These are phyloP conservation scores for Callospermophilus lateralis DNA, from an alignment of 2,113 vertebrate genomes.

Conservation along the genomic window DNA sequence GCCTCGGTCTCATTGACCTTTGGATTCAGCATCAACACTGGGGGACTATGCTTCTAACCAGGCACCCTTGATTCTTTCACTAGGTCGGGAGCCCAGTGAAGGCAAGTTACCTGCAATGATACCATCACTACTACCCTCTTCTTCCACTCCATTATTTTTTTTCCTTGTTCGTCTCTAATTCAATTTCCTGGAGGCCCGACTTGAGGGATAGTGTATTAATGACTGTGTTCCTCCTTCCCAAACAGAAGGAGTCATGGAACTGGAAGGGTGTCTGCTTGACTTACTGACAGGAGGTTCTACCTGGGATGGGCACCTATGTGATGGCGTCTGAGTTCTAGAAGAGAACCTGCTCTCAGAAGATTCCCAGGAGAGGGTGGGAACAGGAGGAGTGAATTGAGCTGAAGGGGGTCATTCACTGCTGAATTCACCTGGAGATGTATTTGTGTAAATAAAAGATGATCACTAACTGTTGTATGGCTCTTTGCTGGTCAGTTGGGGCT, in stretches of 20 bases:
- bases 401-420: background rate
- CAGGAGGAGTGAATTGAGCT: background rate
- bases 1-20: background rate
- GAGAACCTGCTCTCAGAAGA: background rate
- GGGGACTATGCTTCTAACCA: no score
- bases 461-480: background rate
- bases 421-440: background rate
- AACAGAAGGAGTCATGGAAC: background rate
- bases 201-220: background rate
- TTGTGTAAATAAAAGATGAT: slow-evolving; percentile 69
- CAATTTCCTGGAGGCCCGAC: background rate
- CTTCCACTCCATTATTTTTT: background rate
- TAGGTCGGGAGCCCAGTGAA: background rate
- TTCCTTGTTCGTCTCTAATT: background rate
- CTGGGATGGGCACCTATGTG: background rate
- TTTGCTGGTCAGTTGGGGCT: background rate
- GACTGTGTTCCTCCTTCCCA: background rate
- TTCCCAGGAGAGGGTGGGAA: background rate
- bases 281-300: background rate
- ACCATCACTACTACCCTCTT: background rate
- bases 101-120: background rate
- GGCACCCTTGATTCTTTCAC: background rate
- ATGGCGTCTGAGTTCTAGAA: background rate
- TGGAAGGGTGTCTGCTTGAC: background rate
- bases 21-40: background rate